Evolutionary conservation across 2,888 invertebrate species (phyloP), one percentile per base, ranked within the genome.

Genomic region (Melipona bicolor): DNA sequence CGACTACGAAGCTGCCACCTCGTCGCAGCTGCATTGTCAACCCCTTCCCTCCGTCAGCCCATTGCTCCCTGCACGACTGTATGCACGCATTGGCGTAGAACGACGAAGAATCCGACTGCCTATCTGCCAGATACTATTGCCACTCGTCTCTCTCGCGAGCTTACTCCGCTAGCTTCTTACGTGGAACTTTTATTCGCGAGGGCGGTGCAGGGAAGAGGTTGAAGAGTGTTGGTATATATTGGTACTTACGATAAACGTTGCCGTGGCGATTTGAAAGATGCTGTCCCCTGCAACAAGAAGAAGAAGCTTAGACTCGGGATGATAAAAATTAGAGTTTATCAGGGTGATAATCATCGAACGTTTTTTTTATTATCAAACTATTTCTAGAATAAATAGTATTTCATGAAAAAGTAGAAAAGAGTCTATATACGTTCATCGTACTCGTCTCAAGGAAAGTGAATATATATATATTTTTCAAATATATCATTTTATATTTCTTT

Each of bases 251-350:
- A 84, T 93, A 88, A 92, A 92, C 91, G 93, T 91, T 90, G 92
- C 90, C 91, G 93, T 92, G 92, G 91, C 90, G 93, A 92, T 93
- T 91, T 90, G 89, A 90, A 92, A 92, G 92, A 91, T 92, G 93
- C 90, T 90, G 91, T 91, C 89, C 86, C 90, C 94, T 94, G 91
- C 73, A 94, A 94, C 90, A 90, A 54, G 91, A 83, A 27, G 54
- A 11, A 74, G 5, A 13, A 11, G 24, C 21, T 32, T 3, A 9
- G 9, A 36, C 36, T 6, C 36, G 9, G 1, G 43, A 43, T 9
- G 43, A 43, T 43, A 43, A 43, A 43, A 11, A 43, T 43, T 9
- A 0, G 11, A 43, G 43, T 27, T 27, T 27, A 27, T 27, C 1
- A 43, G 43, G 3, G 15, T 52, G 17, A 43, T 9, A 0, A 43